A percentile compares a stretch with the other conserved stretches of the same genome.
phyloP scores from a whole-genome alignment of 2,797 vertebrate genomes.

The Pristis pectinata region DNA sequence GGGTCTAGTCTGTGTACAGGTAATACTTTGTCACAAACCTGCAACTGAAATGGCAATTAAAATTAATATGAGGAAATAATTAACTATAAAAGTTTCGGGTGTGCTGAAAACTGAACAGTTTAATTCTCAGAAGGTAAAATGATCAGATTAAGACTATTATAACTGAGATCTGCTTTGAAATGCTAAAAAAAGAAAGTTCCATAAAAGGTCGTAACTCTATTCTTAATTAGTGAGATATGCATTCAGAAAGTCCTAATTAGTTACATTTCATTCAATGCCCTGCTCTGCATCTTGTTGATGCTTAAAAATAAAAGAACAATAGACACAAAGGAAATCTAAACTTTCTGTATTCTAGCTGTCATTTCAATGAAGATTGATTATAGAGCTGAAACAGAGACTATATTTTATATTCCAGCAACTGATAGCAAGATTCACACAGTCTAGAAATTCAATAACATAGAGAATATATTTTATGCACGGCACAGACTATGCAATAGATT shows the following conservation, averaged over 20 bases:
- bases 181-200: background rate
- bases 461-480: too few relatives aligned
- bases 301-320: background rate
- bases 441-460: too few relatives aligned
- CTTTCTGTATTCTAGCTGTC: background rate
- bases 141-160: background rate
- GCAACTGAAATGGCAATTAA: conserved; percentile 34
- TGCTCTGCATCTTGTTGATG: conserved; percentile 5
- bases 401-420: background rate
- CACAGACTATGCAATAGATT: too few relatives aligned
- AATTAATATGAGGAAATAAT: conserved; percentile 34
- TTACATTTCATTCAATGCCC: background rate
- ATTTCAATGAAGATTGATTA: background rate
- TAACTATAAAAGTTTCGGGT: conserved; percentile 24
- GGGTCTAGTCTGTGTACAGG: background rate
- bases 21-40: conserved; percentile 41
- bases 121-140: background rate
- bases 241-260: background rate
- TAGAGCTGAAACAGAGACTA: background rate
- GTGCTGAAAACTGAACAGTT: background rate
- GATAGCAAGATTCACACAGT: background rate
- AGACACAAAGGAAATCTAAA: background rate
- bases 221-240: background rate
- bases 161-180: background rate
- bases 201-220: background rate